Percentiles rank a stretch among this genome's conserved stretches.
Conservation (phyloP, 2,797 vertebrate genomes). For the Halcyon chelicuti region DNA sequence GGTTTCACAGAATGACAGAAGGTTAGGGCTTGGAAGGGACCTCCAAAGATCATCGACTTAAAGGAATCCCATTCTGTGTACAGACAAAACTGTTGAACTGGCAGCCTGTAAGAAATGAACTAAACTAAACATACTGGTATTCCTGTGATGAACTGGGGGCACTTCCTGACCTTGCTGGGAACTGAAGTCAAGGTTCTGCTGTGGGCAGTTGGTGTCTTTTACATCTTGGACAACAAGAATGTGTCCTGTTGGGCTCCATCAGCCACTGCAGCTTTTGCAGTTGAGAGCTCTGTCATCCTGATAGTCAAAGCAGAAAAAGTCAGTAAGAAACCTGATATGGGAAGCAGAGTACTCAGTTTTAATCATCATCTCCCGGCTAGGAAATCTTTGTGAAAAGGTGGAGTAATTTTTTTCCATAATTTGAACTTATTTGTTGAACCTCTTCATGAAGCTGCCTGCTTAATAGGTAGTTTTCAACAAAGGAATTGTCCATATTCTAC, state of each 20-base stretch:
- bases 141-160: not conserved
- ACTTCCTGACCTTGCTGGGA: not conserved
- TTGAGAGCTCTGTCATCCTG: not conserved
- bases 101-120: not conserved
- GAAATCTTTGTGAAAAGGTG: not conserved
- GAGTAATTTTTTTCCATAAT: not conserved
- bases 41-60: not conserved
- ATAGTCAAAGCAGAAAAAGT: not conserved
- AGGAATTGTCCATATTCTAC: accelerated
- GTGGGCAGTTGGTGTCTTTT: not conserved
- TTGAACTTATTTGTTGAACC: not conserved
- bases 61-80: not conserved
- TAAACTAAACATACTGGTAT: not conserved
- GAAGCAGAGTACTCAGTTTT: not conserved
- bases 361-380: not conserved
- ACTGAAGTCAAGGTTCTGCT: not conserved
- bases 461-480: not conserved
- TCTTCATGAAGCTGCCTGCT: not conserved
- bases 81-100: not conserved
- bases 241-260: not conserved
- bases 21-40: too few species aligned
- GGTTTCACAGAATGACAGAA: too few species aligned
- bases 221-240: not conserved
- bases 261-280: not conserved
- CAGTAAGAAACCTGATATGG: not conserved